Conservation (phyloP, 1,140 invertebrate genomes). For the Cepaea nemoralis region DNA sequence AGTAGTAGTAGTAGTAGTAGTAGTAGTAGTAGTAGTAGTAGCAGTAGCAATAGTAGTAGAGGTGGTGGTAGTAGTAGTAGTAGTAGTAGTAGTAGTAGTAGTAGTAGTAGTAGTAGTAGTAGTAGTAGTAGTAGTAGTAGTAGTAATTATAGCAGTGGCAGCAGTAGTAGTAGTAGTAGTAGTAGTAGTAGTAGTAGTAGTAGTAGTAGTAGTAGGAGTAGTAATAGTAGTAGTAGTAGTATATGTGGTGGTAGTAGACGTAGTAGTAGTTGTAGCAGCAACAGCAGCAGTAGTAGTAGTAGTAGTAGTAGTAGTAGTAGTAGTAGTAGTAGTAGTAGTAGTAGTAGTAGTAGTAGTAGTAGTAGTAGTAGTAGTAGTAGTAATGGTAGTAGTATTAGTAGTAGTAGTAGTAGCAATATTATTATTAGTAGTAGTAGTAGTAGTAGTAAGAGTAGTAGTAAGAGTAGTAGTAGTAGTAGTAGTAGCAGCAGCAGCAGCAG, state of each 20-base stretch:
- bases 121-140: neutral
- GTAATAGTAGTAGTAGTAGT: too few relatives aligned
- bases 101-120: neutral
- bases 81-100: neutral
- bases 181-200: too few relatives aligned
- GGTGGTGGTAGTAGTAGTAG: neutral
- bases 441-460: too few relatives aligned
- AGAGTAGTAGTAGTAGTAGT: too few relatives aligned
- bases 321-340: neutral
- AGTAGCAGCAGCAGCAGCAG: neutral
- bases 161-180: neutral
- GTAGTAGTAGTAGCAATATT: too few relatives aligned
- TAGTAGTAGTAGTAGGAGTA: too few relatives aligned
- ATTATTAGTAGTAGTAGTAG: too few relatives aligned
- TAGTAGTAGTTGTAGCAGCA: too few relatives aligned
- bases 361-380: neutral
- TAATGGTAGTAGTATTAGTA: too few relatives aligned
- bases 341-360: neutral
- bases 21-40: neutral
- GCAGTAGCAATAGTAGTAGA: neutral
- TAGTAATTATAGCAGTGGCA: too few relatives aligned
- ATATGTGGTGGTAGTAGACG: too few relatives aligned
- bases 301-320: neutral
- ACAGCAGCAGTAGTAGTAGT: neutral
- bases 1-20: neutral